Conservation (phyloP, 2,113 vertebrate genomes). For the Leptobrachium leishanense region DNA sequence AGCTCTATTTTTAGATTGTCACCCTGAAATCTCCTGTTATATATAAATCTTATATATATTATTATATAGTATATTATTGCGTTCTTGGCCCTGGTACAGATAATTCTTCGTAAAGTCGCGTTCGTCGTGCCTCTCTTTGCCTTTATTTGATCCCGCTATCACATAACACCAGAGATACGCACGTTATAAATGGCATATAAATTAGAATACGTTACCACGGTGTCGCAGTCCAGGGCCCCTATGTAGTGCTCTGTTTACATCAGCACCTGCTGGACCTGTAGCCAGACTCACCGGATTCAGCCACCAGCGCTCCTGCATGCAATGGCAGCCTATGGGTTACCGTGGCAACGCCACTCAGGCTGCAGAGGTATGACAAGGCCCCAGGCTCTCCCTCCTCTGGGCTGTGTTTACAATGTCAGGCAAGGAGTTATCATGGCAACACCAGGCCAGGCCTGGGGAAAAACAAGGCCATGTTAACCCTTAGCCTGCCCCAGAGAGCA, state of each 20-base stretch:
- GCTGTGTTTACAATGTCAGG: constrained; percentile 22
- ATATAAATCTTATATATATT: too few relatives aligned
- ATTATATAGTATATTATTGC: too few relatives aligned
- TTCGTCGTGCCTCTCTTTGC: too few relatives aligned
- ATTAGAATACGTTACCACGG: too few relatives aligned
- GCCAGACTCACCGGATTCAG: neutral
- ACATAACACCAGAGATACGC: too few relatives aligned
- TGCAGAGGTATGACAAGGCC: neutral
- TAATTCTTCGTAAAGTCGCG: too few relatives aligned
- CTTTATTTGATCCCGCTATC: too few relatives aligned
- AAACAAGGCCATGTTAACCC: neutral
- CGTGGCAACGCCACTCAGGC: constrained; percentile 22
- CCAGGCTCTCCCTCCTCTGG: constrained; percentile 6
- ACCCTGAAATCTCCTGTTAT: too few relatives aligned
- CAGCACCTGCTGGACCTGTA: neutral
- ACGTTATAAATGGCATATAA: neutral
- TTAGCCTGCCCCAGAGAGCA: neutral
- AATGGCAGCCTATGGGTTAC: constrained; percentile 36
- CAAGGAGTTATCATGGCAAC: neutral
- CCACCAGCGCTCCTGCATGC: neutral
- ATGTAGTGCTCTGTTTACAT: neutral
- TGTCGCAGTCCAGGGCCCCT: too few relatives aligned
- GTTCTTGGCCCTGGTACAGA: too few relatives aligned
- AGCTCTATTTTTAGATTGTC: too few relatives aligned
- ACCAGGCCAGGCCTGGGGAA: neutral